Conservation (phyloP, 2,113 vertebrate species). For the Corapipo altera region DNA sequence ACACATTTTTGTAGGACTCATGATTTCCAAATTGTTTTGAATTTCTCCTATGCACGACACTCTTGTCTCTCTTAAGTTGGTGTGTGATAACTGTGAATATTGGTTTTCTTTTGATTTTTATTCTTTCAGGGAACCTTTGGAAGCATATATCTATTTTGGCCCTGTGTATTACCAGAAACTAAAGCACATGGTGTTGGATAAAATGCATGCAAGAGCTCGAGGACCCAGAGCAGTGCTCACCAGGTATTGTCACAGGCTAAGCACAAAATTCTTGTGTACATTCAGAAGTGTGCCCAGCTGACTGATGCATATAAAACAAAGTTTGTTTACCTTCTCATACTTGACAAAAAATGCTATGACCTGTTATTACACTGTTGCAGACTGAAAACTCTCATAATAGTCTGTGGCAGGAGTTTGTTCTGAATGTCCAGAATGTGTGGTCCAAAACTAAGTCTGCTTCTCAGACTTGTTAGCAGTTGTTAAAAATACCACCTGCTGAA, state of each 20-base stretch:
- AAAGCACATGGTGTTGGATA: slow-evolving; percentile 98
- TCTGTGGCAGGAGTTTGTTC: background rate
- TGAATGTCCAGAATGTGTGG: background rate
- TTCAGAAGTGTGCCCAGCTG: background rate
- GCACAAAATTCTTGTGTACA: background rate
- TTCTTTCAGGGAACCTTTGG: slow-evolving; percentile 87
- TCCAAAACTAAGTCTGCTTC: background rate
- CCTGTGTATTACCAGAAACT: slow-evolving; percentile 99
- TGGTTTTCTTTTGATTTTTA: background rate
- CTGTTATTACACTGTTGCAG: background rate
- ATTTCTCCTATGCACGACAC: background rate
- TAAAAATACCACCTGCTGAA: background rate
- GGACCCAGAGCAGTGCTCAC: slow-evolving; percentile 96
- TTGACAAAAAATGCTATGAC: background rate
- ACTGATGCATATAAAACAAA: background rate
- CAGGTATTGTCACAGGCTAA: slow-evolving; percentile 75
- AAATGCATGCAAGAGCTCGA: slow-evolving; percentile 97
- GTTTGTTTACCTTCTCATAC: background rate
- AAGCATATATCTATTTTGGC: slow-evolving; percentile 97
- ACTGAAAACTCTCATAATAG: background rate
- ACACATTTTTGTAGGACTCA: background rate
- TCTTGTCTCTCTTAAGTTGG: background rate
- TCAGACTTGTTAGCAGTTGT: background rate
- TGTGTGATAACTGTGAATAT: background rate
- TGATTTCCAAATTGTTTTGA: background rate